Conservation (phyloP, 1,140 invertebrate species). For the Pachyrhynchus sulphureomaculatus region DNA sequence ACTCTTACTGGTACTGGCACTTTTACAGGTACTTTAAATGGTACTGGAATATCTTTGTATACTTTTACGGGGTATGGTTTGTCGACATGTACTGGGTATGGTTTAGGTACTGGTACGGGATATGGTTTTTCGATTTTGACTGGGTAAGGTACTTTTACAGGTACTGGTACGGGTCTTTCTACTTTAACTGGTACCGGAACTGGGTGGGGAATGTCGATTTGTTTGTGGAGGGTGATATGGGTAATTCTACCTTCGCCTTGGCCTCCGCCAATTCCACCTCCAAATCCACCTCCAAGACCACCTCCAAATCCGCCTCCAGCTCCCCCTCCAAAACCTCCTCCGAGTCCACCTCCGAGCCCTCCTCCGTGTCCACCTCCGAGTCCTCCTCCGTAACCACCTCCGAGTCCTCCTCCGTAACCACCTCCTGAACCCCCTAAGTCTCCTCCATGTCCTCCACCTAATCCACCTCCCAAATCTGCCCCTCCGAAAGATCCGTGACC, state of each 20-base stretch:
- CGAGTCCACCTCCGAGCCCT: conserved; percentile 13
- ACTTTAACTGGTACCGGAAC: conserved; percentile 49
- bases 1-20: conserved; percentile 56
- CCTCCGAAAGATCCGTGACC: conserved; percentile 15
- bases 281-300: conserved; percentile 11
- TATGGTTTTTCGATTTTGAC: conserved; percentile 44
- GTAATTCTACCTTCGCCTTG: conserved; percentile 33
- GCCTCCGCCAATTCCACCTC: conserved; percentile 11
- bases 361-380: conserved; percentile 14
- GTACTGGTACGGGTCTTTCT: conserved; percentile 44
- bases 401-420: conserved; percentile 4
- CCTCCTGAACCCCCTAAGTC: no score
- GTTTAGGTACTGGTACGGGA: conserved; percentile 44
- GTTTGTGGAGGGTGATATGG: conserved; percentile 41
- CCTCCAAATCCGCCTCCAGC: conserved; percentile 20
- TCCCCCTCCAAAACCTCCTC: conserved; percentile 26
- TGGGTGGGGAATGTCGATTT: conserved; percentile 44
- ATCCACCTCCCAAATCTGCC: conserved; percentile 1
- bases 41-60: conserved; percentile 55
- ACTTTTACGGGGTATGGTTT: conserved; percentile 58
- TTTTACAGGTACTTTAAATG: conserved; percentile 59
- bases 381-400: conserved; percentile 23
- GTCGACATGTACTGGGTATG: conserved; percentile 51
- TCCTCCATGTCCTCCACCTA: conserved; percentile 20
- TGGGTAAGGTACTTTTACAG: conserved; percentile 48